Conservation (phyloP, 2,888 invertebrate genomes). For the Anodontia alba region DNA sequence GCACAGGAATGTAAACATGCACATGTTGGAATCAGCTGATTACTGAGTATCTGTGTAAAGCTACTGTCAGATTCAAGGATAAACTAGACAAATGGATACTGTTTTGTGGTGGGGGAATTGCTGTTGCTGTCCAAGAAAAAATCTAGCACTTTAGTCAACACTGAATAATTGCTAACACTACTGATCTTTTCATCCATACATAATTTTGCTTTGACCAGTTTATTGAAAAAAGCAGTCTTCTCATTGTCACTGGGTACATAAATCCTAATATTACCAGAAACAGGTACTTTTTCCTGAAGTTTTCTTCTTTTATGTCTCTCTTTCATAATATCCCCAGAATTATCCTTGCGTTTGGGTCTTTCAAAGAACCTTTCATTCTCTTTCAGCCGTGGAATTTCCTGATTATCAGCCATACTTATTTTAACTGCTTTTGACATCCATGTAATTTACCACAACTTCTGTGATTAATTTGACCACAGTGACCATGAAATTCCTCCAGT, state of each 20-base stretch:
- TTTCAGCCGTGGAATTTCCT: neutral
- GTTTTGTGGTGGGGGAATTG: too few species aligned
- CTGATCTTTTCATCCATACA: neutral
- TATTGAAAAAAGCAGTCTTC: neutral
- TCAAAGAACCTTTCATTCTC: neutral
- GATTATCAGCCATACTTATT: too few species aligned
- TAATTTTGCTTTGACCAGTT: neutral
- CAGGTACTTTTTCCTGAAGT: neutral
- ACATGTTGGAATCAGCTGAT: too few species aligned
- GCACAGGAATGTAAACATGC: too few species aligned
- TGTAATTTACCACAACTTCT: too few species aligned
- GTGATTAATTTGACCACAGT: too few species aligned
- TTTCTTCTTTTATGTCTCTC: neutral
- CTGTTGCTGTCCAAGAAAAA: neutral
- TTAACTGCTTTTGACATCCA: too few species aligned
- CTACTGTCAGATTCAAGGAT: too few species aligned
- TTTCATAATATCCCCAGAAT: constrained; percentile 1
- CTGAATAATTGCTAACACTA: neutral
- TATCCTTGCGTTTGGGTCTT: neutral
- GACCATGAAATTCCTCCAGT: too few species aligned
- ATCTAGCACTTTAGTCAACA: neutral
- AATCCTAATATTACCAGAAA: neutral
- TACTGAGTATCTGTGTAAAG: too few species aligned
- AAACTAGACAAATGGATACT: too few species aligned
- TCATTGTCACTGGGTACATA: neutral